phyloP scores from a whole-genome alignment of 2,888 invertebrate genomes.

The Merodon equestris region DNA sequence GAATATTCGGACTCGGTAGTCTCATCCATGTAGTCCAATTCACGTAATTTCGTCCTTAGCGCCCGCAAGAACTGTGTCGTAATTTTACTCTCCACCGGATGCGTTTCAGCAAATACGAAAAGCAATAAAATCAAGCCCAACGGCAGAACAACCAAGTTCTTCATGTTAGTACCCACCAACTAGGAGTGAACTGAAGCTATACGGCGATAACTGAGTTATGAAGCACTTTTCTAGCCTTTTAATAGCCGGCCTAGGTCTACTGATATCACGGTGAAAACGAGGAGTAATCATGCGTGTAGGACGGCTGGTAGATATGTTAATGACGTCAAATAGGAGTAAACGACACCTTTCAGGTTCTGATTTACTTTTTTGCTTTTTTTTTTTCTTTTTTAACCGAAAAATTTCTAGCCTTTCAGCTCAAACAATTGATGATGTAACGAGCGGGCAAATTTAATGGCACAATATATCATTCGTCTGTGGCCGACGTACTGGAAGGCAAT shows the following conservation, averaged over 20 bases:
- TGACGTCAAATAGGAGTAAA: constrained; percentile 36
- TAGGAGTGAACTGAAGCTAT: not conserved
- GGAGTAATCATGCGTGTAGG: constrained; percentile 39
- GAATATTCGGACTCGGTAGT: constrained; percentile 2
- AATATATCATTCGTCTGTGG: constrained; percentile 25
- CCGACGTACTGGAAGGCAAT: too few species aligned
- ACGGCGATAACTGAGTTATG: constrained; percentile 31
- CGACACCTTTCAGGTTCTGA: too few species aligned
- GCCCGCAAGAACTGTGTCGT: constrained; percentile 17
- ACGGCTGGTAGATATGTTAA: constrained; percentile 24
- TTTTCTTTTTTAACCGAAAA: constrained; percentile 12
- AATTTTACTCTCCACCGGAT: constrained; percentile 37
- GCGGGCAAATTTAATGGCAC: constrained; percentile 34
- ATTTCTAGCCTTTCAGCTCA: constrained; percentile 9
- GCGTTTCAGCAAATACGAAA: constrained; percentile 16
- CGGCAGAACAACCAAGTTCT: constrained; percentile 18
- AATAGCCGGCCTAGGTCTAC: constrained; percentile 22
- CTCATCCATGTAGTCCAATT: constrained; percentile 7
- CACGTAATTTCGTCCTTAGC: constrained; percentile 34
- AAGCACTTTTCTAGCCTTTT: constrained; percentile 41
- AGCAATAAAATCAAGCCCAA: constrained; percentile 30
- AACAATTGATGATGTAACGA: constrained; percentile 19
- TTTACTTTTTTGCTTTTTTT: too few species aligned
- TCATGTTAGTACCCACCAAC: constrained; percentile 20
- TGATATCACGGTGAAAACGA: constrained; percentile 39